Base-by-base conservation (phyloP, 2,113 vertebrate genomes). In the Pygoscelis adeliae region DNA sequence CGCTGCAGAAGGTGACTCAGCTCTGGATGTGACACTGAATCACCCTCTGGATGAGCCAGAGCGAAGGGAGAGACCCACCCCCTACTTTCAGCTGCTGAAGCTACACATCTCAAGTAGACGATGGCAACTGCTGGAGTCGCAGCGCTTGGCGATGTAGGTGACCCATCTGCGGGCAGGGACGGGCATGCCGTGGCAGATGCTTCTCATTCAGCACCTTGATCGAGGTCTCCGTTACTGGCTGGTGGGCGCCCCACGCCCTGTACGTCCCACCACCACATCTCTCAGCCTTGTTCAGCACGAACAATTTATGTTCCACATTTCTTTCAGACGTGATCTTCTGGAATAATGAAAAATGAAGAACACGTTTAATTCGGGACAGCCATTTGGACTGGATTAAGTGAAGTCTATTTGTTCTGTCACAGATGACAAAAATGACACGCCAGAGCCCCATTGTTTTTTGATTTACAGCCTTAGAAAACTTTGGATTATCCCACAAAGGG, bases 31-130 rank as follows among this genome's bases (percentile, higher is more conserved):
- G 91, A 78, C 91, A 74, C 81, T 94, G 87, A 92, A 58, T 89
- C 96, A 94, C 61, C 56, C 78, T 72, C 61, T 85, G 84, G 53
- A 67, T 92, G 65, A 93, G 93, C 62, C 73, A 42, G 52, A n/a
- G 91, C 0, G 0, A 42, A 91, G 49, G 52, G 20, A 84, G 77
- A 81, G 50, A 83, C 34, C 89, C 84, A 87, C 38, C 26, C 52
- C 72, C 59, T 44, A 3, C 87, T 82, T 38, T 25, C 47, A 44
- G 56, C 67, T 36, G 53, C 59, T 42, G 0, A 42, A 42, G 2
- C 18, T 12, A 9, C 56, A 2, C 7, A 0, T 47, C 12, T 26
- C 0, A 25, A 56, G 42, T 5, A 23, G 15, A 22, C 0, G 3
- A 34, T 6, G 69, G 78, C 5, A 32, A 36, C 52, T 5, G 34